A percentile compares a stretch with the other conserved stretches of the same genome.
These are phyloP conservation scores for Rugalucina vietnamica DNA, from an alignment of 2,888 invertebrate species.

Conservation along the genomic window DNA sequence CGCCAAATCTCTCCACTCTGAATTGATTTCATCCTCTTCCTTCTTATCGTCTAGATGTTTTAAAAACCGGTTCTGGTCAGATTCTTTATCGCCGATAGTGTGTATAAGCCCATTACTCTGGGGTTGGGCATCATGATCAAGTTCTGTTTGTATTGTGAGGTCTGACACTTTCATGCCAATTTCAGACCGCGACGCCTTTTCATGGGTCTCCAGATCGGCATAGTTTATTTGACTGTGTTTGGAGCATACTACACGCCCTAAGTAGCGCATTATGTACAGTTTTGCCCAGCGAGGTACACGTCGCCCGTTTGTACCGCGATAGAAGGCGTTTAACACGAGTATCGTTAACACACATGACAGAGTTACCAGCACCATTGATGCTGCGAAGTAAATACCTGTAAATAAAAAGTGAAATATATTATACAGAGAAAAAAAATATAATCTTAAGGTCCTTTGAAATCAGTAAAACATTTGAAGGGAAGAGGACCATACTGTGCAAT, in stretches of 20 bases:
- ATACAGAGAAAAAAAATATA: too few species aligned
- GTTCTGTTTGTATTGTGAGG: too few species aligned
- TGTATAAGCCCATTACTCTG: not conserved
- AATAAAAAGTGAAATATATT: too few species aligned
- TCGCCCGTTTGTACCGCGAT: conserved; percentile 63
- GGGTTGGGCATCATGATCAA: too few species aligned
- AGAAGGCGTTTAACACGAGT: conserved; percentile 64
- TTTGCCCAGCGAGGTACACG: conserved; percentile 52
- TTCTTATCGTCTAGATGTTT: conserved; percentile 47
- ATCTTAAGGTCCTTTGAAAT: too few species aligned
- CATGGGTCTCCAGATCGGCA: too few species aligned
- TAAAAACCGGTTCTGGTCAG: too few species aligned
- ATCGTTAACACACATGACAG: conserved; percentile 66
- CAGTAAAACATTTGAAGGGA: too few species aligned
- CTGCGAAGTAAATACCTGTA: conserved; percentile 67
- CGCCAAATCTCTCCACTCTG: conserved; percentile 67
- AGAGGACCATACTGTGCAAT: too few species aligned
- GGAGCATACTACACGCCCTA: conserved; percentile 15
- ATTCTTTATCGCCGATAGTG: not conserved
- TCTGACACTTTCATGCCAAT: too few species aligned
- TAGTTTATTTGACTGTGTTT: not conserved
- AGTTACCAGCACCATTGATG: conserved; percentile 70
- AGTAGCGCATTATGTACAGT: conserved; percentile 2
- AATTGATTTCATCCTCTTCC: conserved; percentile 48
- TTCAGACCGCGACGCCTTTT: too few species aligned